Conservation (phyloP, 2,888 invertebrate genomes). For the Microchrysa polita region DNA sequence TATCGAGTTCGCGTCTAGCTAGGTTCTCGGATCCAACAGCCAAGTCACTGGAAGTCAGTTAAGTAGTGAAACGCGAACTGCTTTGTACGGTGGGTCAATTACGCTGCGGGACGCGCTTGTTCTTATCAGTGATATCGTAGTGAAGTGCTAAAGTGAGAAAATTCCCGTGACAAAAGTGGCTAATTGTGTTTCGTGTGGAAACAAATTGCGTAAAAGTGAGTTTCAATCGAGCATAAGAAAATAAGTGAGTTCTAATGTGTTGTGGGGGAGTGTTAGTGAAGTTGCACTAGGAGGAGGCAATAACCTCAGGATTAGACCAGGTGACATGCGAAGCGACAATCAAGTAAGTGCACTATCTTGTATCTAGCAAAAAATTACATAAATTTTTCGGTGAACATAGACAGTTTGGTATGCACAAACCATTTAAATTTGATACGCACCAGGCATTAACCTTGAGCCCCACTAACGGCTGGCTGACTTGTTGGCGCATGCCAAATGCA, state of each 20-base stretch:
- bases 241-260: neutral
- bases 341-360: conserved; percentile 1
- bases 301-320: neutral
- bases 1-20: too few relatives aligned
- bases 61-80: neutral
- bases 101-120: neutral
- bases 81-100: conserved; percentile 4
- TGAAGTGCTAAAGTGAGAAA: neutral
- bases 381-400: neutral
- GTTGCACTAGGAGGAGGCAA: neutral
- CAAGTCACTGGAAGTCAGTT: neutral
- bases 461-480: too few relatives aligned
- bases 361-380: too few relatives aligned
- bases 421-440: conserved; percentile 4
- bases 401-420: neutral
- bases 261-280: neutral
- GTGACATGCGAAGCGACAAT: conserved; percentile 11
- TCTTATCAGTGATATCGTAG: conserved; percentile 12
- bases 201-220: neutral
- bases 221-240: neutral
- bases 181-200: neutral
- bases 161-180: neutral
- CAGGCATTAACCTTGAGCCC: neutral
- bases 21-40: too few relatives aligned
- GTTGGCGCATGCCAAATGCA: too few relatives aligned